Evolutionary conservation across 2,797 vertebrate species (phyloP).

Genomic region (Phrynocephalus vlangalii): DNA sequence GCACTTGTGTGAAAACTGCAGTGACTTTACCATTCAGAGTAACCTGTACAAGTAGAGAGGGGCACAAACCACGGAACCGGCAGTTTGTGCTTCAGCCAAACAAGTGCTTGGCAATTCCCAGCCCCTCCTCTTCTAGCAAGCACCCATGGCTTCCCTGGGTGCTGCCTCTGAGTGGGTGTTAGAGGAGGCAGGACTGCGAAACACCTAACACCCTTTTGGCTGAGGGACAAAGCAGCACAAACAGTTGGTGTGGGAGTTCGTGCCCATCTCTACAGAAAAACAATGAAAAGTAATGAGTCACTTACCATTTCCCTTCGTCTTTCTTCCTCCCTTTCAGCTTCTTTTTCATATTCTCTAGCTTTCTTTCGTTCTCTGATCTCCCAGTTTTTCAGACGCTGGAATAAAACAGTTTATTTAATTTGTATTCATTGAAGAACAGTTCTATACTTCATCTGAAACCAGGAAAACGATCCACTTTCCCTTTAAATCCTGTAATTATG

Average conservation of each 20-base stretch:
- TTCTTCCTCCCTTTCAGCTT: slow-evolving; percentile 94
- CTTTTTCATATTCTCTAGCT: slow-evolving; percentile 93
- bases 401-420: slow-evolving; percentile 38
- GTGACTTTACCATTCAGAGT: too few relatives aligned
- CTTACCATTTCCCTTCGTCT: slow-evolving; percentile 93
- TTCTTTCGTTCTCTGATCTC: slow-evolving; percentile 98
- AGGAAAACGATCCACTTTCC: not conserved
- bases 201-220: not conserved
- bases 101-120: too few relatives aligned
- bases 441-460: slow-evolving; percentile 2
- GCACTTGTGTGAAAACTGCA: too few relatives aligned
- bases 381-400: slow-evolving; percentile 98
- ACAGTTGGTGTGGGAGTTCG: too few relatives aligned
- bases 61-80: too few relatives aligned
- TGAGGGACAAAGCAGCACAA: too few relatives aligned
- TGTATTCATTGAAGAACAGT: not conserved
- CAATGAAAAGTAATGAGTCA: not conserved
- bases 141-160: too few relatives aligned
- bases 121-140: too few relatives aligned
- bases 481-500: not conserved
- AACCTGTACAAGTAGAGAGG: too few relatives aligned
- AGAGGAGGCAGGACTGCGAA: too few relatives aligned
- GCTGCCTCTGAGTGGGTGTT: too few relatives aligned
- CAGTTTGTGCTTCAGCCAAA: too few relatives aligned
- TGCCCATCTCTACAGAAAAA: not conserved